These are phyloP conservation scores for Zaprionus taronus DNA, from an alignment of 1,140 invertebrate genomes.

Conservation along the genomic window DNA sequence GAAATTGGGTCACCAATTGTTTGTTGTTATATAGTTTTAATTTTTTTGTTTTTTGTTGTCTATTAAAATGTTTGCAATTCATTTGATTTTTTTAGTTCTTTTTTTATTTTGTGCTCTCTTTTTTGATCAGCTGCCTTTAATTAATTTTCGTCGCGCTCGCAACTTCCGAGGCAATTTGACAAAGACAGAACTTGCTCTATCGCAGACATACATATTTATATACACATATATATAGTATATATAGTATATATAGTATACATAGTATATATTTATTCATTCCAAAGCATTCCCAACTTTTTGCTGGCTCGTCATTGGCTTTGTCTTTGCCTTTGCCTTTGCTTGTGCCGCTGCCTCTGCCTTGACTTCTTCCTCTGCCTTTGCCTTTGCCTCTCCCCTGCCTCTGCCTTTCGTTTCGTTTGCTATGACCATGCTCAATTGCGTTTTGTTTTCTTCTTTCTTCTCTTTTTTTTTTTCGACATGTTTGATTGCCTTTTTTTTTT, in stretches of 20 bases:
- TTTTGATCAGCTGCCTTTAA: conserved; percentile 52
- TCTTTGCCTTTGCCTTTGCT: conserved; percentile 58
- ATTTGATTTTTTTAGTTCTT: conserved; percentile 57
- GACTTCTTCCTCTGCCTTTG: conserved; percentile 36
- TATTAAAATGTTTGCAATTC: conserved; percentile 64
- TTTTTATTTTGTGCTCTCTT: conserved; percentile 12
- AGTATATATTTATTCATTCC: conserved; percentile 22
- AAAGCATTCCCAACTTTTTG: conserved; percentile 27
- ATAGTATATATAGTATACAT: background rate
- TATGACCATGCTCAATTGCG: conserved; percentile 74
- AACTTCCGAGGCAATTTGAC: conserved; percentile 61
- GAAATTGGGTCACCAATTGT: conserved; percentile 73
- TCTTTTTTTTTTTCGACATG: conserved; percentile 43
- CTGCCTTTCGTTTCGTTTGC: conserved; percentile 26
- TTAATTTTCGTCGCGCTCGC: conserved; percentile 45
- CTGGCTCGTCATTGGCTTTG: conserved; percentile 24
- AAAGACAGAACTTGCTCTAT: conserved; percentile 37
- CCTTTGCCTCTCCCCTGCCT: conserved; percentile 54
- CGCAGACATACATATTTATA: background rate
- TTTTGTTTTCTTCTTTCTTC: conserved; percentile 54
- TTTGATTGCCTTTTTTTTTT: conserved; percentile 62
- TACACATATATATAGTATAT: background rate
- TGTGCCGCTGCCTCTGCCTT: conserved; percentile 54
- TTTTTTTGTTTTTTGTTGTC: conserved; percentile 28
- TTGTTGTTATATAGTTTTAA: conserved; percentile 45